phyloP scores from a whole-genome alignment of 2,797 vertebrate species.

The Melanogrammus aeglefinus region DNA sequence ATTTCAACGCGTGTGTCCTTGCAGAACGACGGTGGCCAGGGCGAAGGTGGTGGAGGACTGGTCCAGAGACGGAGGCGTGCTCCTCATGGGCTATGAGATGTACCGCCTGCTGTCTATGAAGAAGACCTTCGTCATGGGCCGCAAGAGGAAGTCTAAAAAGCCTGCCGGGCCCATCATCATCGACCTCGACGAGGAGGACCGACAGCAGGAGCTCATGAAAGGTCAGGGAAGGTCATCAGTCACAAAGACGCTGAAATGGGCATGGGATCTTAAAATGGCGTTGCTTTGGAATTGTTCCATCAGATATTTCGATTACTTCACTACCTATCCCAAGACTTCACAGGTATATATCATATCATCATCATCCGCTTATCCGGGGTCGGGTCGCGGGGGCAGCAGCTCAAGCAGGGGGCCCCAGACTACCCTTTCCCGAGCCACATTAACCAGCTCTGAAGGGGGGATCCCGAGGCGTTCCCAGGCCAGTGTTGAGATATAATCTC shows the following conservation, averaged over 20 bases:
- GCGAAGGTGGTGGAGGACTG: constrained; percentile 96
- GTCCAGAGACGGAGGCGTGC: constrained; percentile 89
- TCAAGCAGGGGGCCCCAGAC: too few species aligned
- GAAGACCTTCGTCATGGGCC: constrained; percentile 92
- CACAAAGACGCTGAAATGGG: not conserved
- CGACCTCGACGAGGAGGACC: constrained; percentile 96
- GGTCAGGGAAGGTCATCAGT: constrained; percentile 62
- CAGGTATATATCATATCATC: too few species aligned
- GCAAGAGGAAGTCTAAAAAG: constrained; percentile 97
- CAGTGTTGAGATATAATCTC: too few species aligned
- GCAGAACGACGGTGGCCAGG: constrained; percentile 88
- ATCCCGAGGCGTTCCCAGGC: too few species aligned
- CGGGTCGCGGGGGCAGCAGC: too few species aligned
- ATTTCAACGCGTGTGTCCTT: constrained; percentile 12
- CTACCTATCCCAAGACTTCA: not conserved
- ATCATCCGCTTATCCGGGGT: too few species aligned
- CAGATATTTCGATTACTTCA: too few species aligned
- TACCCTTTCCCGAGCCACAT: too few species aligned
- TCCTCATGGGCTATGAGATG: constrained; percentile 99
- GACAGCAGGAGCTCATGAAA: constrained; percentile 97
- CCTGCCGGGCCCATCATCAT: constrained; percentile 93
- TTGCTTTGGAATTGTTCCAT: not conserved
- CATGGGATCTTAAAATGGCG: not conserved
- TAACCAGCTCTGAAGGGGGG: too few species aligned
- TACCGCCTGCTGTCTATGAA: constrained; percentile 97